A percentile compares a stretch with the other conserved stretches of the same genome.
These are phyloP conservation scores for Ennomos fuscantarius DNA, from an alignment of 2,888 invertebrate species.

Conservation along the genomic window DNA sequence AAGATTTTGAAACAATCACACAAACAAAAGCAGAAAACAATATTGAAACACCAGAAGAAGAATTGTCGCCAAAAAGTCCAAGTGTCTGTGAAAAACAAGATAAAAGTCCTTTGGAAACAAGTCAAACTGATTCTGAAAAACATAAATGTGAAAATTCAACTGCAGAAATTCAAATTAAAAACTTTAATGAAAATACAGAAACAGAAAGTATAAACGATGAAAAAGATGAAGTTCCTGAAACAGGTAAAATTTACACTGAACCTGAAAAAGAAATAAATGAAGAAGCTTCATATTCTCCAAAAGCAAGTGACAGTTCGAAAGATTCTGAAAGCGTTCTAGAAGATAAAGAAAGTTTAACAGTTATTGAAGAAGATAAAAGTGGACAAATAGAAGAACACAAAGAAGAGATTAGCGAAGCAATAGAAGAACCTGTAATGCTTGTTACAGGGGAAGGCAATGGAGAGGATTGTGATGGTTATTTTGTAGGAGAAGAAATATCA, in stretches of 20 bases:
- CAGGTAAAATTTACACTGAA: neutral
- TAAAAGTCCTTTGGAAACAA: slow-evolving; percentile 14
- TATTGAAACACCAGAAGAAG: slow-evolving; percentile 14
- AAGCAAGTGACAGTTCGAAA: slow-evolving; percentile 21
- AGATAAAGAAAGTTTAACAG: slow-evolving; percentile 15
- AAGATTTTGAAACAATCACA: slow-evolving; percentile 20
- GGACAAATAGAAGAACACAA: slow-evolving; percentile 26
- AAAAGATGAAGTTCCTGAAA: slow-evolving; percentile 9
- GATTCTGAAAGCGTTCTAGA: slow-evolving; percentile 24
- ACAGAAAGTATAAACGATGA: slow-evolving; percentile 11
- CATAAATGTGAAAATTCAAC: slow-evolving; percentile 6
- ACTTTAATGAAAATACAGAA: neutral
- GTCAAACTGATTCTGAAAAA: slow-evolving; percentile 16
- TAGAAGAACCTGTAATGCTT: slow-evolving; percentile 90
- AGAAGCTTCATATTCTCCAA: slow-evolving; percentile 14
- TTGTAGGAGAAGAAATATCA: slow-evolving; percentile 88
- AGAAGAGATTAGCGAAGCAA: slow-evolving; percentile 84
- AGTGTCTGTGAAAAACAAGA: slow-evolving; percentile 12
- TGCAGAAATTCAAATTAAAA: neutral
- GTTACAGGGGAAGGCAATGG: slow-evolving; percentile 89
- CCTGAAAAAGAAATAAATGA: slow-evolving; percentile 4
- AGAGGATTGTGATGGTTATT: slow-evolving; percentile 85
- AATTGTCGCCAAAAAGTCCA: neutral
- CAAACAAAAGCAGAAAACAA: slow-evolving; percentile 15
- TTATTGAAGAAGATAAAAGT: slow-evolving; percentile 25